phyloP scores from a whole-genome alignment of 2,113 vertebrate species.

The Paramormyrops kingsleyae region DNA sequence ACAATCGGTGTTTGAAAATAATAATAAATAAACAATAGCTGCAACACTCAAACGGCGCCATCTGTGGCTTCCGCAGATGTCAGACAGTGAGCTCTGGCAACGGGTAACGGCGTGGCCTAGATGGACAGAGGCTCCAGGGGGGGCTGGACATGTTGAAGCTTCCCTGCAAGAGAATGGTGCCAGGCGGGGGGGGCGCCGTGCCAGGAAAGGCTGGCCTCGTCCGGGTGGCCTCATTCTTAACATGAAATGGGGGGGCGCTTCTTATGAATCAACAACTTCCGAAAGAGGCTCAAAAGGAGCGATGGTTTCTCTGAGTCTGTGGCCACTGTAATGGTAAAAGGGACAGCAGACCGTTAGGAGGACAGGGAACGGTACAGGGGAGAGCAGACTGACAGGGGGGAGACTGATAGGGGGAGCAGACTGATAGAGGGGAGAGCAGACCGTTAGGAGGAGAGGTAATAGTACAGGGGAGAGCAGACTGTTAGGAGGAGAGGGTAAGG shows the following conservation, averaged over 20 bases:
- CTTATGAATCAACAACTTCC: not conserved
- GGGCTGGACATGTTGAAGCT: not conserved
- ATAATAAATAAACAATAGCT: constrained; percentile 11
- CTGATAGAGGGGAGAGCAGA: not conserved
- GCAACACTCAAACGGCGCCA: constrained; percentile 11
- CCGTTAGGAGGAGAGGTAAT: not conserved
- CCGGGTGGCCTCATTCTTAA: not conserved
- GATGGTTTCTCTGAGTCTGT: not conserved
- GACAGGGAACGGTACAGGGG: not conserved
- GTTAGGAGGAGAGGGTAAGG: too few relatives aligned
- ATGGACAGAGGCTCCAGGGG: not conserved
- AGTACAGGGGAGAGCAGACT: not conserved
- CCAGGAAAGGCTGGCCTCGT: not conserved
- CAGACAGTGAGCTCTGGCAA: not conserved
- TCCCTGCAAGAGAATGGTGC: not conserved
- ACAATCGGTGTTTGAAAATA: not conserved
- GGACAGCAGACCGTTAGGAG: not conserved
- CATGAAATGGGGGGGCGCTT: not conserved
- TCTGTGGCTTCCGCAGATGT: constrained; percentile 23
- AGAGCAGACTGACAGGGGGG: not conserved
- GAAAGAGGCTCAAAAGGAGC: not conserved
- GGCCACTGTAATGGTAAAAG: not conserved
- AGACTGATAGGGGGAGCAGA: too few relatives aligned
- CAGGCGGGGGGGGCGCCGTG: not conserved
- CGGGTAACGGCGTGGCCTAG: not conserved